A percentile compares a stretch with the other conserved stretches of the same genome.
phyloP scores from a whole-genome alignment of 1,140 invertebrate genomes.

The Lanistes nyassanus region DNA sequence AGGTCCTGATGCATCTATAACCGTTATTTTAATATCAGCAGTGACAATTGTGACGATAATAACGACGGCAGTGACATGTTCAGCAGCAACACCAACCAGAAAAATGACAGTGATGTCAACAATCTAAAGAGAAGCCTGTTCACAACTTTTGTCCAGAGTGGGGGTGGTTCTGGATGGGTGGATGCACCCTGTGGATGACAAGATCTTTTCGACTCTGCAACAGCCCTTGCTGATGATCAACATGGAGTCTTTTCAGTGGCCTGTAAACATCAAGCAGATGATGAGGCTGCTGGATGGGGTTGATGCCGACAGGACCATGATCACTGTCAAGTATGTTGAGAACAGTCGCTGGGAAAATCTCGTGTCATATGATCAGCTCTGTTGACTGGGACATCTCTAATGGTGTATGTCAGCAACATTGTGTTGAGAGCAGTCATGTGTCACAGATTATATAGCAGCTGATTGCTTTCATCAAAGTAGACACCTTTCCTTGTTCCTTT shows the following conservation, averaged over 20 bases:
- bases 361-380: neutral
- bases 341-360: neutral
- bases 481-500: too few species aligned
- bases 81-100: too few species aligned
- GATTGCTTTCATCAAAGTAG: too few species aligned
- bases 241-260: constrained; percentile 76
- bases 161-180: constrained; percentile 76
- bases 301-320: constrained; percentile 58
- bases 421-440: too few species aligned
- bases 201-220: constrained; percentile 67
- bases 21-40: too few species aligned
- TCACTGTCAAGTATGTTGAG: constrained; percentile 68
- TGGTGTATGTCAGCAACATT: neutral
- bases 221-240: constrained; percentile 76
- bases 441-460: too few species aligned
- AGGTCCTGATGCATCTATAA: too few species aligned
- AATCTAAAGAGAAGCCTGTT: too few species aligned
- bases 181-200: constrained; percentile 76
- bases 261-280: constrained; percentile 72
- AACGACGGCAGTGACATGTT: too few species aligned
- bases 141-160: constrained; percentile 60
- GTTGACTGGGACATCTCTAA: neutral
- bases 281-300: constrained; percentile 59
- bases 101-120: too few species aligned
- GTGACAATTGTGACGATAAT: too few species aligned